Conservation (phyloP, 2,797 vertebrate genomes). For the Chromobotia macracanthus region DNA sequence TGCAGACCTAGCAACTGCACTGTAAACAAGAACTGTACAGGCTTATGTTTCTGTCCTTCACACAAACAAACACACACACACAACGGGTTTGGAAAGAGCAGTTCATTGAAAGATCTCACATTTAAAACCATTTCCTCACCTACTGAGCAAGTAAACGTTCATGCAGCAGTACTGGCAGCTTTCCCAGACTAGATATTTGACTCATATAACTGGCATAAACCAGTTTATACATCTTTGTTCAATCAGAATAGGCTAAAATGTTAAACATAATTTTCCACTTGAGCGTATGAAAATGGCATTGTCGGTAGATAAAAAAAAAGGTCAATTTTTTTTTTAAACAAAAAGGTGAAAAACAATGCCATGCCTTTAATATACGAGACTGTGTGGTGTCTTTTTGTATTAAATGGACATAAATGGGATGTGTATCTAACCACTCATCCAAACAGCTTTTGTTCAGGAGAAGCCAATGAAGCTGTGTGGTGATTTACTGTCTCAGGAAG, state of each 20-base stretch:
- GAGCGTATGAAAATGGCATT: too few relatives aligned
- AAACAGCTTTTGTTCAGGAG: not conserved
- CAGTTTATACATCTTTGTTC: not conserved
- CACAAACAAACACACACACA: not conserved
- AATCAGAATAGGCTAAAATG: not conserved
- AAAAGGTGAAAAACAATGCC: not conserved
- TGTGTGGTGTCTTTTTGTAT: not conserved
- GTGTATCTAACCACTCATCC: not conserved
- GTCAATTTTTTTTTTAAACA: not conserved
- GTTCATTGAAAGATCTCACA: conserved; percentile 20
- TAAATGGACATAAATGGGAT: not conserved
- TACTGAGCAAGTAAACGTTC: conserved; percentile 16
- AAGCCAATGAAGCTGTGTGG: not conserved
- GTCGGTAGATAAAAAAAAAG: not conserved
- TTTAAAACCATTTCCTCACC: not conserved
- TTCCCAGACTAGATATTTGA: conserved; percentile 11
- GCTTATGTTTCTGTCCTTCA: not conserved
- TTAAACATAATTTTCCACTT: not conserved
- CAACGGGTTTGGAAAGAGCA: not conserved
- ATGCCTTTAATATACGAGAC: not conserved
- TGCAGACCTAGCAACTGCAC: conserved; percentile 1
- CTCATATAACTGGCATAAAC: conserved; percentile 1
- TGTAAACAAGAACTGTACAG: not conserved
- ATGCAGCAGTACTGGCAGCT: conserved; percentile 8
- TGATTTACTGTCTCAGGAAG: conserved; percentile 14